Evolutionary conservation across 92 coral and sea anemone species (phyloP).

Genomic region (Phenganax marumi): DNA sequence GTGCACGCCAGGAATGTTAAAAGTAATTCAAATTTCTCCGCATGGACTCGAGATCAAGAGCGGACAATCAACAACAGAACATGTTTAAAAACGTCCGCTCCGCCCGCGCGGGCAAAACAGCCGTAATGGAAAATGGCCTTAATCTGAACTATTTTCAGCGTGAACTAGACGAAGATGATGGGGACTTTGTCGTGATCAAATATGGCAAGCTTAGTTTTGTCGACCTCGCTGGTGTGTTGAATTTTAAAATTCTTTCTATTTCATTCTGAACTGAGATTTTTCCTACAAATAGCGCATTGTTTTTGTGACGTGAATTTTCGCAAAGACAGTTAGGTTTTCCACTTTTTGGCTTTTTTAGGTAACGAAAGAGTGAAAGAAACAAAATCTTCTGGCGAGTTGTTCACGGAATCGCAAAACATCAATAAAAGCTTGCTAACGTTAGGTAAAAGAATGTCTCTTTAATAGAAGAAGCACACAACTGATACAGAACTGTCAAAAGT

Average conservation of each 20-base stretch:
- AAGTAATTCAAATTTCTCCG: no score
- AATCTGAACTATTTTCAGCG: slow-evolving; percentile 41
- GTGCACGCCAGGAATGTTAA: no score
- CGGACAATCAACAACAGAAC: no score
- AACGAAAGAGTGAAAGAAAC: slow-evolving; percentile 98
- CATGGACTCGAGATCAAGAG: no score
- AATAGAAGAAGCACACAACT: no score
- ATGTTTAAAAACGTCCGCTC: no score
- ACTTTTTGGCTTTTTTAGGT: slow-evolving; percentile 2
- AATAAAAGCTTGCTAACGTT: slow-evolving; percentile 90
- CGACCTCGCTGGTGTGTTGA: slow-evolving; percentile 84
- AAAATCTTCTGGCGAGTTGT: slow-evolving; percentile 80
- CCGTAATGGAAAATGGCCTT: no score
- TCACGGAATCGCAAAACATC: slow-evolving; percentile 95
- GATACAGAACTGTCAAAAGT: no score
- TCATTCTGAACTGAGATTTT: neutral
- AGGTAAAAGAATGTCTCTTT: slow-evolving; percentile 49
- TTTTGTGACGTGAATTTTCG: neutral
- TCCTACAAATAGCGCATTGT: neutral
- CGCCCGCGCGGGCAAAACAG: no score
- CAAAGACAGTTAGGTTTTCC: neutral
- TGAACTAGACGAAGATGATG: slow-evolving; percentile 68
- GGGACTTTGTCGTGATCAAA: slow-evolving; percentile 72
- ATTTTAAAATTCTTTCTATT: neutral
- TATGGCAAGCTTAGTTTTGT: slow-evolving; percentile 95